Conservation (phyloP, 2,888 invertebrate species). For the Ceramica pisi region DNA sequence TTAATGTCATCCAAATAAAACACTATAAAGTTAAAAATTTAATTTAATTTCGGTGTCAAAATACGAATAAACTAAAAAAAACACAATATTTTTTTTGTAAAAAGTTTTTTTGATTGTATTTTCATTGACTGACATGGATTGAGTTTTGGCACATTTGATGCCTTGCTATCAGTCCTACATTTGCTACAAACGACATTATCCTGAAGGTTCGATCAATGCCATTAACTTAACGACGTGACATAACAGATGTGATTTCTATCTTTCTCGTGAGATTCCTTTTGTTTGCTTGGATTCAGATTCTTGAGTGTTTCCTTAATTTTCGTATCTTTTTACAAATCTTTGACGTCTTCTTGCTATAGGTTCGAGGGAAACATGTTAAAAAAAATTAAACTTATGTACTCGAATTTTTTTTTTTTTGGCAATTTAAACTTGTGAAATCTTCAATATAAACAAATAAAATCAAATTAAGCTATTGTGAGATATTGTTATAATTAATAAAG, state of each 20-base stretch:
- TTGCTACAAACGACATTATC: constrained; percentile 28
- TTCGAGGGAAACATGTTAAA: too few species aligned
- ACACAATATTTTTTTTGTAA: too few species aligned
- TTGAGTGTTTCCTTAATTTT: constrained; percentile 7
- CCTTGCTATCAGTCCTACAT: constrained; percentile 9
- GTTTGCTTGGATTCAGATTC: constrained; percentile 18
- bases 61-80: too few species aligned
- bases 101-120: neutral
- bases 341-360: neutral
- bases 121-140: neutral
- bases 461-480: too few species aligned
- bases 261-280: constrained; percentile 17
- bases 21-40: too few species aligned
- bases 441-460: too few species aligned
- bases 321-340: neutral
- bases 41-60: too few species aligned
- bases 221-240: constrained; percentile 44
- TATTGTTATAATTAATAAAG: too few species aligned
- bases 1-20: too few species aligned
- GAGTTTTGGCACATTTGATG: constrained; percentile 6
- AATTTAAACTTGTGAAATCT: too few species aligned
- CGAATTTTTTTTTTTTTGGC: too few species aligned
- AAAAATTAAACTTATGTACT: too few species aligned
- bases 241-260: constrained; percentile 46
- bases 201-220: constrained; percentile 24